Conservation (phyloP, 2,797 vertebrate genomes). For the Tolypeutes matacus region DNA sequence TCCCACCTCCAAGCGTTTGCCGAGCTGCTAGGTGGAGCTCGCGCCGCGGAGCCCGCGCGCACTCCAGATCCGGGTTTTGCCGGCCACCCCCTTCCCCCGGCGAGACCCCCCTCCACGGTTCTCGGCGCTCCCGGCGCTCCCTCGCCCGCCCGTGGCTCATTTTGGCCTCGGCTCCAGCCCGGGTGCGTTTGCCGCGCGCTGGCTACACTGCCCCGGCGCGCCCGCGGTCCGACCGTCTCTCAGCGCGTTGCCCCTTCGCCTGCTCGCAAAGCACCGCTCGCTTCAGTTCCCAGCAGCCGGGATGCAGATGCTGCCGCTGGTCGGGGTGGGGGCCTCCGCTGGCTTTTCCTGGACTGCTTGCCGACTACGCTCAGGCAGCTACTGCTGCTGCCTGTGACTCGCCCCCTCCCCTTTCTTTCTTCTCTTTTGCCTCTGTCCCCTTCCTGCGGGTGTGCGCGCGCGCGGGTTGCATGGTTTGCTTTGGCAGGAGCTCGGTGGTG, state of each 20-base stretch:
- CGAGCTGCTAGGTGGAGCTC: slow-evolving; percentile 88
- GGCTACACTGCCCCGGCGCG: slow-evolving; percentile 49
- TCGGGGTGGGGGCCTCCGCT: slow-evolving; percentile 26
- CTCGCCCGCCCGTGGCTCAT: slow-evolving; percentile 34
- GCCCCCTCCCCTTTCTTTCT: slow-evolving; percentile 76
- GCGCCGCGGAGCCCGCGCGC: slow-evolving; percentile 74
- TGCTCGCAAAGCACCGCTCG: background rate
- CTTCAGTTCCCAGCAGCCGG: slow-evolving; percentile 55
- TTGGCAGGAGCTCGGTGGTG: slow-evolving; percentile 69
- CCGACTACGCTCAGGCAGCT: slow-evolving; percentile 57
- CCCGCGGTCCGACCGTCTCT: background rate
- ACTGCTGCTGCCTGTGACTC: slow-evolving; percentile 77
- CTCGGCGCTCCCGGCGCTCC: background rate
- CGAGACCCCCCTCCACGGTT: slow-evolving; percentile 67
- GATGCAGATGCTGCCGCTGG: slow-evolving; percentile 72
- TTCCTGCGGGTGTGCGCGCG: slow-evolving; percentile 71
- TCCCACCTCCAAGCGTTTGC: slow-evolving; percentile 65
- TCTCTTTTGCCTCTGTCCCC: slow-evolving; percentile 62
- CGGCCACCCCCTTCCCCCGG: slow-evolving; percentile 51
- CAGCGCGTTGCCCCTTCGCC: slow-evolving; percentile 5
- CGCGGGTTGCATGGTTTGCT: slow-evolving; percentile 58
- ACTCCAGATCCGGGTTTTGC: slow-evolving; percentile 87
- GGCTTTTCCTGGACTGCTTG: slow-evolving; percentile 29
- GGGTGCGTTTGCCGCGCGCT: slow-evolving; percentile 13
- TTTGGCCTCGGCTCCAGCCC: slow-evolving; percentile 75